Percentiles rank a stretch among this genome's conserved stretches.
Evolutionary conservation across 1,140 invertebrate species (phyloP).

Genomic region (Drosophila bocqueti): DNA sequence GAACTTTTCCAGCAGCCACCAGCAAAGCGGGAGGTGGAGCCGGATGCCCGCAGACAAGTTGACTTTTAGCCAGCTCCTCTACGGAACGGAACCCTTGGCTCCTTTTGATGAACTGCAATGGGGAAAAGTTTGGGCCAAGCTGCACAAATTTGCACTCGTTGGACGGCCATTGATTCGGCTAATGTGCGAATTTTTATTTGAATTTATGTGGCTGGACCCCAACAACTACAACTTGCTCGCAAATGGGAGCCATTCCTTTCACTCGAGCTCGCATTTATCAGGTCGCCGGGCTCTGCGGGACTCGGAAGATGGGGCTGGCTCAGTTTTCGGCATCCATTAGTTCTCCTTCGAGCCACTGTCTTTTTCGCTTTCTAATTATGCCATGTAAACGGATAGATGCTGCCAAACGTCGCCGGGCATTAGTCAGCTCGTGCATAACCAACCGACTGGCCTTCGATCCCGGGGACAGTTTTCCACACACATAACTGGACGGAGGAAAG

Average conservation of each 20-base stretch:
- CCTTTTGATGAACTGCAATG: slow-evolving; percentile 77
- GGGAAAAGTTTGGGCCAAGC: slow-evolving; percentile 59
- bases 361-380: slow-evolving; percentile 75
- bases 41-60: slow-evolving; percentile 53
- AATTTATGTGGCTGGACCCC: slow-evolving; percentile 58
- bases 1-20: slow-evolving; percentile 60
- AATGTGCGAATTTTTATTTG: slow-evolving; percentile 80
- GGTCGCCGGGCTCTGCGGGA: slow-evolving; percentile 4
- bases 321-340: slow-evolving; percentile 70
- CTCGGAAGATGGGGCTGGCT: slow-evolving; percentile 24
- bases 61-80: slow-evolving; percentile 34
- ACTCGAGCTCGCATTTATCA: slow-evolving; percentile 50
- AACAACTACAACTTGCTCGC: slow-evolving; percentile 26
- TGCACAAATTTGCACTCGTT: slow-evolving; percentile 75
- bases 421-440: slow-evolving; percentile 76
- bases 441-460: slow-evolving; percentile 32
- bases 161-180: slow-evolving; percentile 31
- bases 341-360: slow-evolving; percentile 29
- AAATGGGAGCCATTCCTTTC: slow-evolving; percentile 29
- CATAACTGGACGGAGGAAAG: background rate
- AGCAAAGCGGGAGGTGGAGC: background rate
- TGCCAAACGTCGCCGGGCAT: slow-evolving; percentile 52
- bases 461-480: slow-evolving; percentile 27
- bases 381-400: slow-evolving; percentile 58
- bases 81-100: slow-evolving; percentile 9